Base-by-base conservation (phyloP, 2,888 invertebrate genomes). In the Oscheius myriophilus region DNA sequence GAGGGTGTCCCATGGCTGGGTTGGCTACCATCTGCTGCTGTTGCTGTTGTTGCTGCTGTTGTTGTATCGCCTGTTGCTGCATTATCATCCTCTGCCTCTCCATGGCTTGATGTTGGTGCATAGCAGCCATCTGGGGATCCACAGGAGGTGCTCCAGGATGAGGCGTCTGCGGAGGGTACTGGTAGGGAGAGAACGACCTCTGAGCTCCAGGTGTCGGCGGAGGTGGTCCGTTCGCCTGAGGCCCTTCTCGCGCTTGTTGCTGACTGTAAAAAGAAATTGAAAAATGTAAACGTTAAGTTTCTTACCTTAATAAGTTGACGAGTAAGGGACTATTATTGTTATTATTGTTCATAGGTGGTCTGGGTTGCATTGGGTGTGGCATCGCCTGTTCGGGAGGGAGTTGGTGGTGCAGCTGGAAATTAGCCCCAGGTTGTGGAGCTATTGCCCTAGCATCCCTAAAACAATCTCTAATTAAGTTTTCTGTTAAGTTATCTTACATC, bases 261-360 rank as follows among this genome's bases (percentile, higher is more conserved):
- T 76, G 79, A 21, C 68, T 67, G 42, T 14, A 67, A 54, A 1
- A 25, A 1, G 33, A 14, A 43, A 45, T 14, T 16, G 1, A 42
- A 7, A 23, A 43, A 46, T 11, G 23, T 12, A 64, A 21, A n/a
- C 2, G n/a, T 23, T 52, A 9, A 26, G 43, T 58, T n/a, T 39
- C 45, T n/a, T 25, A 71, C 64, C 76, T 76, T 11, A 80, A 52
- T 46, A 80, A 52, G 54, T 73, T 76, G 42, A 78, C 76, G 9
- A 80, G 58, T 16, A 80, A 63, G 18, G 80, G 80, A 42, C 76
- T 76, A 62, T 71, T 79, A 16, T 71, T 72, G 33, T 33, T 33
- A 33, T 46, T 61, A 39, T 49, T 61, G 18, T 46, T 55, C 39
- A 69, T 18, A 9, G 42, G 39, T 14, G 52, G 66, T 41, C 66